A percentile compares a stretch with the other conserved stretches of the same genome.
Evolutionary conservation across 2,797 vertebrate species (phyloP).

Genomic region (Notamacropus eugenii): DNA sequence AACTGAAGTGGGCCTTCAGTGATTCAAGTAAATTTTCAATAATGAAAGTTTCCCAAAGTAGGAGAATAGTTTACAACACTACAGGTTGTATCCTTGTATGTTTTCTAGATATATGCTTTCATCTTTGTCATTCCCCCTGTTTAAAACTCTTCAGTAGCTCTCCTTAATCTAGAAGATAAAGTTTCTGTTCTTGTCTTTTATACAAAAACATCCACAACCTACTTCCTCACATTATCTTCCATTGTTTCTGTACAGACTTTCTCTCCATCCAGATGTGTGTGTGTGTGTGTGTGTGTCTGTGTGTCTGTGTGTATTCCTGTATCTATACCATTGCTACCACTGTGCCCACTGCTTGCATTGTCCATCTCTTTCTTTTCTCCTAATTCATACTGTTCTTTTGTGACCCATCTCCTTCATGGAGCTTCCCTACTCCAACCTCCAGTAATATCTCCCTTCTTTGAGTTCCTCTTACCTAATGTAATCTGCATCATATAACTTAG

Average conservation of each 20-base stretch:
- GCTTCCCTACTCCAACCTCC: not conserved
- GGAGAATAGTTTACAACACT: conserved; percentile 21
- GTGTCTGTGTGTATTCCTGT: too few relatives aligned
- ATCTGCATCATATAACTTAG: not conserved
- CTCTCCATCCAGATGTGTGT: not conserved
- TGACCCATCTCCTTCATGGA: conserved; percentile 31
- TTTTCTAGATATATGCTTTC: conserved; percentile 53
- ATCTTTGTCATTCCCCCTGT: conserved; percentile 1
- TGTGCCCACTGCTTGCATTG: not conserved
- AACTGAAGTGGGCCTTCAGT: conserved; percentile 71
- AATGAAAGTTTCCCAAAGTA: conserved; percentile 64
- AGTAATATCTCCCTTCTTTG: not conserved
- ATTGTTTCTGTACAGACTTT: conserved; percentile 8
- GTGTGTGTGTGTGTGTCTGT: too few relatives aligned
- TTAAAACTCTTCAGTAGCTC: conserved; percentile 26
- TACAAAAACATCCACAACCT: conserved; percentile 1
- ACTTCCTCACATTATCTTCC: not conserved
- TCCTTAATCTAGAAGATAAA: conserved; percentile 40
- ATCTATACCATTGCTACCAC: not conserved
- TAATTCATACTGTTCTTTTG: conserved; percentile 27
- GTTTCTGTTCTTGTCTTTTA: not conserved
- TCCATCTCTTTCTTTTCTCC: not conserved
- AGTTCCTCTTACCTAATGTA: not conserved
- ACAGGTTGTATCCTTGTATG: not conserved
- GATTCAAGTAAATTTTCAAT: conserved; percentile 69